Evolutionary conservation across 2,113 vertebrate genomes (phyloP), one percentile per base, ranked within the genome.

Genomic region (Tetrax tetrax): DNA sequence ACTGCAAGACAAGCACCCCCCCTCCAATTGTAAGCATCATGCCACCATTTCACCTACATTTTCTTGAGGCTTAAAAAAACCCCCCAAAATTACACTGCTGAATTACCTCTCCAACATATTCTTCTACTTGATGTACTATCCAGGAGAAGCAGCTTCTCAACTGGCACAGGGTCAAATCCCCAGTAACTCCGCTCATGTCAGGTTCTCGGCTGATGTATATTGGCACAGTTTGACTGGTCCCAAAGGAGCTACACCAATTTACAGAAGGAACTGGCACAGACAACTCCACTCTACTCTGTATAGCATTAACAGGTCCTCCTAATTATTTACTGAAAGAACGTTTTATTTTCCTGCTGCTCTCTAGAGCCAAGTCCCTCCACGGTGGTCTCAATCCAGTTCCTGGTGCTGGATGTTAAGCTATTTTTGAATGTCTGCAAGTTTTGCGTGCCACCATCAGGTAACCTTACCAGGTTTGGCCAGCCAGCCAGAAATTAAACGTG

Each of bases 271-370:
- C 56, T 96, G 96, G 91, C 94, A 93, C n/a, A 66, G 84, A 83
- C 59, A 96, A 85, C 76, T 69, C 75, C 1, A 2, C 66, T 94
- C 59, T 82, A 71, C n/a, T 85, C 78, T 2, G 29, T 77, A 74
- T 87, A 83, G 90, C 63, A 90, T 91, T 96, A 96, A 88, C 91
- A 97, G 75, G 45, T 86, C 63, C 56, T 84, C 59, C 84, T 93
- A 96, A 93, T 95, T 96, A 88, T 93, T 96, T 96, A 91, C 37
- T 96, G 93, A 96, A 94, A 91, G 61, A 89, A 85, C 20, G 3
- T 91, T 96, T 94, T 91, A 72, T 91, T 96, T 96, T 93, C 89
- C 92, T 95, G 61, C 54, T 50, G 78, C 45, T 54, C 37, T 85
- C 59, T 80, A 66, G 93, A 91, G 87, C 94, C 87, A 95, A 96